These are phyloP conservation scores for Crypturellus undulatus DNA, from an alignment of 2,113 vertebrate genomes.

Conservation along the genomic window DNA sequence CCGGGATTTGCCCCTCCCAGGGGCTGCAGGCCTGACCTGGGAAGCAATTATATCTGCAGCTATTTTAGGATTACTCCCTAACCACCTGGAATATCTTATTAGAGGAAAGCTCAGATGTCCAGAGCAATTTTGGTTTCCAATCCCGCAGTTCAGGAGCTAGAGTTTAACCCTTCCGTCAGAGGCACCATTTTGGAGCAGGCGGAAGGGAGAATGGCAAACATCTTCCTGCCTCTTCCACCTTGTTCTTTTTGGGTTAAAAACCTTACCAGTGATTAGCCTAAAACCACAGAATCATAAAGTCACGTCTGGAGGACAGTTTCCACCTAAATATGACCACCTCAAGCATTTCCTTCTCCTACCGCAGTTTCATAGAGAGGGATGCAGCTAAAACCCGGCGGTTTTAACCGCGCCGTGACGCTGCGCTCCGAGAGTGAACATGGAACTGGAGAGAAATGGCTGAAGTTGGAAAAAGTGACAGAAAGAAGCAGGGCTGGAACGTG, in stretches of 20 bases:
- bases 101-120: conserved; percentile 80
- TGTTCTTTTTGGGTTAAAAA: background rate
- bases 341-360: background rate
- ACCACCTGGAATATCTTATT: conserved; percentile 83
- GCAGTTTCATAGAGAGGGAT: background rate
- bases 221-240: background rate
- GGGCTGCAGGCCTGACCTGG: conserved; percentile 59
- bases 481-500: background rate
- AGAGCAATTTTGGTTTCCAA: conserved; percentile 77
- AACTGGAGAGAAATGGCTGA: background rate
- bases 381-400: background rate
- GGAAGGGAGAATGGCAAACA: background rate
- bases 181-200: background rate
- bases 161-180: conserved; percentile 67
- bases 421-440: background rate
- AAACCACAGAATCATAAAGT: background rate
- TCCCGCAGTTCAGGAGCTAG: conserved; percentile 29
- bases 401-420: background rate
- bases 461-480: background rate
- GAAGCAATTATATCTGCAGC: conserved; percentile 75
- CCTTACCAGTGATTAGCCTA: background rate
- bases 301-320: background rate
- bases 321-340: background rate
- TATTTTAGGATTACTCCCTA: conserved; percentile 82
- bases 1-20: background rate